phyloP scores from a whole-genome alignment of 2,888 invertebrate species.

The Lasioglossum villosulum region DNA sequence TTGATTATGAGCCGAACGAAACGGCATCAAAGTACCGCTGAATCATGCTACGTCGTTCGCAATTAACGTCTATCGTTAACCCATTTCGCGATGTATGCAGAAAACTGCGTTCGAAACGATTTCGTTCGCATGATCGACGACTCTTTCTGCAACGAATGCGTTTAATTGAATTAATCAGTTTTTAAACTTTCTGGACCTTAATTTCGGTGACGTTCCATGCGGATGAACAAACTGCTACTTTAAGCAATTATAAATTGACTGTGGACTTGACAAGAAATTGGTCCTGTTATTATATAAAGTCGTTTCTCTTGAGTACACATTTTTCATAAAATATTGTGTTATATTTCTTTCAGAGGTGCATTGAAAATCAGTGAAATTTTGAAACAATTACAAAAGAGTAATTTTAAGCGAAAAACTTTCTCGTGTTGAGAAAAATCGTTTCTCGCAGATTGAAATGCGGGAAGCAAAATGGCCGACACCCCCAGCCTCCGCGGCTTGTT shows the following conservation, averaged over 20 bases:
- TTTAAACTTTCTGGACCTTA: slow-evolving; percentile 15
- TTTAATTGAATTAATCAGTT: slow-evolving; percentile 28
- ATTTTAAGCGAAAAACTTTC: not conserved
- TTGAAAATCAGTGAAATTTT: not conserved
- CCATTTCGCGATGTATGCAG: slow-evolving; percentile 16
- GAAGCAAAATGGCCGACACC: not conserved
- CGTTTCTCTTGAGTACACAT: not conserved
- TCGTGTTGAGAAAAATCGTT: not conserved
- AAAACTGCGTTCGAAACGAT: slow-evolving; percentile 9
- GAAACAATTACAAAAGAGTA: not conserved
- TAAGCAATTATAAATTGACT: slow-evolving; percentile 1
- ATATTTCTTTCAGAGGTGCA: not conserved
- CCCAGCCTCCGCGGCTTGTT: not conserved
- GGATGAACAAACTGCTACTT: not conserved
- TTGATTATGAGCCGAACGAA: slow-evolving; percentile 10
- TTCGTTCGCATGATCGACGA: slow-evolving; percentile 11
- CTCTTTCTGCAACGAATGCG: slow-evolving; percentile 5
- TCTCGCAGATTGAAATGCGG: not conserved
- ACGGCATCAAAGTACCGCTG: slow-evolving; percentile 28
- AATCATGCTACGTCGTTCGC: slow-evolving; percentile 30
- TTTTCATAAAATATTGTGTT: not conserved
- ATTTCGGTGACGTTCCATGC: slow-evolving; percentile 20
- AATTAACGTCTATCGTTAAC: slow-evolving; percentile 43
- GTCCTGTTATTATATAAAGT: not conserved
- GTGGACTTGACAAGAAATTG: not conserved